Base-by-base conservation (phyloP, 2,888 invertebrate species). In the Bombylius major region DNA sequence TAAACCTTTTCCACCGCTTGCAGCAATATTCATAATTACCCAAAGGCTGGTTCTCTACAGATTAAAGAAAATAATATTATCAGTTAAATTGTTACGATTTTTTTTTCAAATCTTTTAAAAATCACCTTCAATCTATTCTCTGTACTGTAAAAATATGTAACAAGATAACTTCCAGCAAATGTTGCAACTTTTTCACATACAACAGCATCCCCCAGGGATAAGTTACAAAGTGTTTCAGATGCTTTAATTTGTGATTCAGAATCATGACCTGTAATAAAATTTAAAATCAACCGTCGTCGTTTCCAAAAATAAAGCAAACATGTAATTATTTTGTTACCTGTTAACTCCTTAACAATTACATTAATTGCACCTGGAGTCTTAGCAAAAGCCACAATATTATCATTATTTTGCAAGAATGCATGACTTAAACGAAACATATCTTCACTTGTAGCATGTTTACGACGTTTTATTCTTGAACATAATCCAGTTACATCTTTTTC, bases 161-260 rank as follows among this genome's bases (percentile, higher is more conserved):
- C 64, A 34, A 74, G 57, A 55, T 74, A 73, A 53, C 68, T 67
- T 1, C 73, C 74, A 0, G 69, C 69, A 51, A 65, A 42, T 0
- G 59, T 55, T 3, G 69, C 64, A 3, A 74, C 66, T 61, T 71
- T 73, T 9, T 71, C 69, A 55, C 71, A 70, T 5, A 69, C 63
- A 6, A 66, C 64, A 2, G 61, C 59, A 50, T 69, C 67, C 0
- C 74, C 74, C 4, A 74, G 56, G 3, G 72, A 70, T 5, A 72
- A 60, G 59, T 74, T 74, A 53, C 75, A 74, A 4, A 74, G 52
- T 12, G 69, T 69, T 59, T 74, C 73, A 5, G 65, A 64, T 0
- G 74, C 69, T 48, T 65, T 62, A 2, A 70, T 61, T 56, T 70
- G 70, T 1, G 66, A 64, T 31, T 65, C 62, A 0, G 66, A 58